Conservation (phyloP, 30 jellyfish, hydroid and myxozoan species). For the Aurelia coerulea region DNA sequence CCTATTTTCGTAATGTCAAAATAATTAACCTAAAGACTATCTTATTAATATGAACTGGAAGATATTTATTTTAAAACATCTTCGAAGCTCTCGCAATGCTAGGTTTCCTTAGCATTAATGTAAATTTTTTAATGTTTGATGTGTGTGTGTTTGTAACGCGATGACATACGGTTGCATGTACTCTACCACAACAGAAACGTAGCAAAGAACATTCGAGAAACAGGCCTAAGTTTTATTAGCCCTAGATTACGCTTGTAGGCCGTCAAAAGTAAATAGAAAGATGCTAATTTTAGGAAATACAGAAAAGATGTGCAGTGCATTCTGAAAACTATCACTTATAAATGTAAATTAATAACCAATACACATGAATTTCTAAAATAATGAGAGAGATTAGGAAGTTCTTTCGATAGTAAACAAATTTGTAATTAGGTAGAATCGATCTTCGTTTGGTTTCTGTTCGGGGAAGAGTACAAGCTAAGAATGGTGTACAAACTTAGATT, state of each 20-base stretch:
- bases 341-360: too few species aligned
- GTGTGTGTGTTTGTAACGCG: conserved; percentile 56
- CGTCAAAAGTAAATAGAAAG: not conserved
- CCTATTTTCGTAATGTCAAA: conserved; percentile 25
- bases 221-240: not conserved
- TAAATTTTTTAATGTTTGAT: conserved; percentile 55
- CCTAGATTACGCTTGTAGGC: not conserved
- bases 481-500: conserved; percentile 71
- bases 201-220: not conserved
- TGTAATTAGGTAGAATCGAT: too few species aligned
- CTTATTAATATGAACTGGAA: conserved; percentile 26
- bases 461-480: conserved; percentile 2
- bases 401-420: too few species aligned
- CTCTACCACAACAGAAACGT: not conserved
- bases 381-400: too few species aligned
- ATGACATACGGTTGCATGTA: conserved; percentile 8
- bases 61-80: conserved; percentile 54
- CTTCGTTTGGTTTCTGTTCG: conserved; percentile 24
- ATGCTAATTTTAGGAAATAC: not conserved
- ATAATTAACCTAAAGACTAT: not conserved
- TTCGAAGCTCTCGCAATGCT: conserved; percentile 59
- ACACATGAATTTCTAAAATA: too few species aligned
- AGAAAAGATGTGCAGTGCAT: too few species aligned
- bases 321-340: too few species aligned
- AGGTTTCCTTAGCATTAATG: conserved; percentile 54